A percentile compares a stretch with the other conserved stretches of the same genome.
Evolutionary conservation across 1,140 invertebrate species (phyloP).

Genomic region (Aphidius ervi): DNA sequence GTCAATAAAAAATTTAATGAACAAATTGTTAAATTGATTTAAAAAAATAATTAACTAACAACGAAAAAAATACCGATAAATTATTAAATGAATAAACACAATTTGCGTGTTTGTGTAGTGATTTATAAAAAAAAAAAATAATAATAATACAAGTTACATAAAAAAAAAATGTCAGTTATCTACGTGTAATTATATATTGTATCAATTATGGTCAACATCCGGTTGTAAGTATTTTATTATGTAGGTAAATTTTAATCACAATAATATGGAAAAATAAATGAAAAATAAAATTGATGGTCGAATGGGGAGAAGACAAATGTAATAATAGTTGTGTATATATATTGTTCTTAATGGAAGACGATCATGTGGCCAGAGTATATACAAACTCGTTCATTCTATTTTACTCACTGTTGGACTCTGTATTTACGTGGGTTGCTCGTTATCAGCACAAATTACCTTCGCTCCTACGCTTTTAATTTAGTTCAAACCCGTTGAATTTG

Average conservation of each 20-base stretch:
- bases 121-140: too few species aligned
- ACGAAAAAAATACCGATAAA: too few species aligned
- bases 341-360: constrained; percentile 6
- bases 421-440: constrained; percentile 33
- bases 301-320: constrained; percentile 1
- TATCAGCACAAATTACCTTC: constrained; percentile 37
- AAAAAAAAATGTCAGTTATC: too few species aligned
- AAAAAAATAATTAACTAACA: too few species aligned
- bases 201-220: too few species aligned
- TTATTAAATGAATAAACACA: too few species aligned
- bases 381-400: constrained; percentile 4
- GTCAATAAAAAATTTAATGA: too few species aligned
- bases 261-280: constrained; percentile 1
- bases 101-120: too few species aligned
- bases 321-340: constrained; percentile 9
- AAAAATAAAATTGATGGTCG: not conserved
- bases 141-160: too few species aligned
- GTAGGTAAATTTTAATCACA: not conserved
- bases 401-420: constrained; percentile 12
- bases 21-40: too few species aligned
- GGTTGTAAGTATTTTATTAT: too few species aligned
- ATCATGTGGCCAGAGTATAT: not conserved
- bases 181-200: too few species aligned
- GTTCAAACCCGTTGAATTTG: constrained; percentile 24
- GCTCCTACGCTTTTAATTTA: constrained; percentile 36